Conservation (phyloP, 2,797 vertebrate species). For the Florisuga fusca region DNA sequence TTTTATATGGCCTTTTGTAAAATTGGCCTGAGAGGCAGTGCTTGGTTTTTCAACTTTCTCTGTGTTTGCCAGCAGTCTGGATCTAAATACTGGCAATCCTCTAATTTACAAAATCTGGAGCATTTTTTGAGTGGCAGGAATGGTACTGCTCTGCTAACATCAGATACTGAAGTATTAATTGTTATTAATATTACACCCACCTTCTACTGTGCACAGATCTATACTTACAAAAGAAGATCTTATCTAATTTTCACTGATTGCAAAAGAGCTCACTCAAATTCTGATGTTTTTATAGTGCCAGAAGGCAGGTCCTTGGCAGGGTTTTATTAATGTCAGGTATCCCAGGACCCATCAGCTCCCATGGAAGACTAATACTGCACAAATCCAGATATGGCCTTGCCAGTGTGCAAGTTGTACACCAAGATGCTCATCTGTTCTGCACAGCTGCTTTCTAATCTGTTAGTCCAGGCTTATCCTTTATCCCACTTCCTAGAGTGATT, state of each 20-base stretch:
- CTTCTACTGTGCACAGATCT: not conserved
- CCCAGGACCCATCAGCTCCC: not conserved
- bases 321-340: not conserved
- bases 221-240: not conserved
- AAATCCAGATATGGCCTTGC: not conserved
- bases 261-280: not conserved
- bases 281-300: not conserved
- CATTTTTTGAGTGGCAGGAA: not conserved
- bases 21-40: not conserved
- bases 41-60: not conserved
- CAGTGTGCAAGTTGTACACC: not conserved
- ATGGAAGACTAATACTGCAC: not conserved
- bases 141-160: not conserved
- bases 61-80: not conserved
- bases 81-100: not conserved
- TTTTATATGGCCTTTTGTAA: conserved; percentile 11
- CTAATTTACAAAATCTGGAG: not conserved
- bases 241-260: not conserved
- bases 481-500: not conserved
- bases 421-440: not conserved
- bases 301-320: not conserved
- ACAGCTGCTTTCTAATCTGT: not conserved
- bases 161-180: not conserved
- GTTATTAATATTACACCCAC: not conserved
- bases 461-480: not conserved